Percentiles rank a stretch among this genome's conserved stretches.
These are phyloP conservation scores for Solea solea DNA, from an alignment of 2,113 vertebrate species.

Conservation along the genomic window DNA sequence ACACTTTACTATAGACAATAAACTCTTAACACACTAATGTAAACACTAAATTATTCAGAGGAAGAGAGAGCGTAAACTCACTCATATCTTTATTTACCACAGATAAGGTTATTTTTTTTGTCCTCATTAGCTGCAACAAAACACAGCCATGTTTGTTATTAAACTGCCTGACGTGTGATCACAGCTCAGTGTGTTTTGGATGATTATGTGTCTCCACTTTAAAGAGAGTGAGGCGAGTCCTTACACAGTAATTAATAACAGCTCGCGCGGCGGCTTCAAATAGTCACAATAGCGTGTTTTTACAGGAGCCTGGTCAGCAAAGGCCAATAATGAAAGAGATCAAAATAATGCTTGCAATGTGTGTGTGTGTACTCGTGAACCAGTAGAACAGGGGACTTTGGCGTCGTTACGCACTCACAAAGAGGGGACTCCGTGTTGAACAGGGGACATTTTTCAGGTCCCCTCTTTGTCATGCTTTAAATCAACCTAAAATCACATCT, in stretches of 20 bases:
- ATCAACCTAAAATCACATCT: too few relatives aligned
- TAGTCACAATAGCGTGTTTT: conserved; percentile 47
- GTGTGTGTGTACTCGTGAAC: background rate
- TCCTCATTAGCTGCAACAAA: background rate
- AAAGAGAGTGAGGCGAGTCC: conserved; percentile 22
- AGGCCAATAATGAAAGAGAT: conserved; percentile 30
- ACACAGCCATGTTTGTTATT: background rate
- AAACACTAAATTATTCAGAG: background rate
- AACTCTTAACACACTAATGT: conserved; percentile 2
- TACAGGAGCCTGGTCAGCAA: conserved; percentile 46
- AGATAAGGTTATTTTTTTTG: background rate
- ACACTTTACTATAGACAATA: background rate
- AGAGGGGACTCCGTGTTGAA: too few relatives aligned
- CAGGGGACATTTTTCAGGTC: too few relatives aligned
- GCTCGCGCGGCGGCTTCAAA: conserved; percentile 40
- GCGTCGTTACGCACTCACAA: too few relatives aligned
- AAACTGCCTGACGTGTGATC: conserved; percentile 33
- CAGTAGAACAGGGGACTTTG: too few relatives aligned
- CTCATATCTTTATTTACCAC: background rate
- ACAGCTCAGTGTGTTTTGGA: conserved; percentile 22
- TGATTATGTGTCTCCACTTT: conserved; percentile 30
- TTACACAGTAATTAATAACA: conserved; percentile 47
- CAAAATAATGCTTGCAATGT: conserved; percentile 15
- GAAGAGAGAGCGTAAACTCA: background rate
- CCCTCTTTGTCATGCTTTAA: too few relatives aligned